Base-by-base conservation (phyloP, 2,888 invertebrate genomes). In the Synergus gifuensis region DNA sequence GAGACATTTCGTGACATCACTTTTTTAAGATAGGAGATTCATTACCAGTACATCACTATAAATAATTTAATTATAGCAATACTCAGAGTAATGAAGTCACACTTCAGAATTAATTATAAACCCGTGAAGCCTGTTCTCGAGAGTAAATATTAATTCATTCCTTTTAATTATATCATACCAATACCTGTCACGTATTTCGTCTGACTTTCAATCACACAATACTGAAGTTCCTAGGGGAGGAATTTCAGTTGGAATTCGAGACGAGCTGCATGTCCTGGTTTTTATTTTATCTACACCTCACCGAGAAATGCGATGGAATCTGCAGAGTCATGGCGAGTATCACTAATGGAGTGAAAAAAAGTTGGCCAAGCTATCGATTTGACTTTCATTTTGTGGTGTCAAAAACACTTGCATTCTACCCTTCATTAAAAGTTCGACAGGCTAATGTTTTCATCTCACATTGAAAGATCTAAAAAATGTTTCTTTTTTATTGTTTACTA, bases 201-300 rank as follows among this genome's bases (percentile, higher is more conserved):
- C 73, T 73, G 73, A 22, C 73, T 73, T 73, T 73, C 73, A 54
- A 73, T 73, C 73, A 73, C 73, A 73, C 49, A 73, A 73, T 73
- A 54, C 73, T 73, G 49, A 73, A 73, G 73, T 73, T 73, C 73
- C 73, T 73, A n/a, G 36, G 49, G 54, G 36, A 73, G 73, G 73
- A 73, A 73, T 73, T 54, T 73, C n/a, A 73, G 73, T 36, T 54
- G 73, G 73, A 73, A 73, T 73, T 73, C 73, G 49, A 73, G 73
- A 73, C 73, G 73, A 73, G 49, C 73, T 49, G 16, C 73, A 73
- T 73, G 73, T 73, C 73, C 73, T 49, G 73, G 49, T 73, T 54
- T 73, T 73, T 73, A 73, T 54, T 73, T 73, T 54, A 73, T 73
- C 54, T 36, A 54, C 54, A 49, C 49, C 36, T 18, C 73, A n/a